Percentiles rank a stretch among this genome's conserved stretches.
Evolutionary conservation across 2,888 invertebrate genomes (phyloP).

Genomic region (Galerucella nymphaeae): DNA sequence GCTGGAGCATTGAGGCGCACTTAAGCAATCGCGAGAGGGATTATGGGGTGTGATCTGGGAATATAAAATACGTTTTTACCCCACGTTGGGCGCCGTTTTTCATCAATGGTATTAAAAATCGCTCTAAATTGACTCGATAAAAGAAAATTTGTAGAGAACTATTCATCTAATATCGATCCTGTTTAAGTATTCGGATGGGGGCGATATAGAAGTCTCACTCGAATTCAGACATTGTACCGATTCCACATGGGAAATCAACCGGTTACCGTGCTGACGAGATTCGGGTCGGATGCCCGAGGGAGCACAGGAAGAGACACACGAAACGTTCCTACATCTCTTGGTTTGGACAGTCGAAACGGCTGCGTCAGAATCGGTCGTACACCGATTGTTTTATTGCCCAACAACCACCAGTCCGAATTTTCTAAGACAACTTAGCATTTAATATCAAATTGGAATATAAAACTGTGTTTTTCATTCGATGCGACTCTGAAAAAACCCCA

Average conservation of each 20-base stretch:
- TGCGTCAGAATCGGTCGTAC: neutral
- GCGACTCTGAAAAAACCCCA: constrained; percentile 13
- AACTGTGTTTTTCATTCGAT: constrained; percentile 6
- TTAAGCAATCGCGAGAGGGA: constrained; percentile 23
- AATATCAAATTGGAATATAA: no score
- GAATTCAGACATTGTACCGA: constrained; percentile 39
- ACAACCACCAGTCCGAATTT: neutral
- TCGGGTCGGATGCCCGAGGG: constrained; percentile 46
- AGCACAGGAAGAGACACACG: constrained; percentile 35
- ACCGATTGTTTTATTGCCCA: constrained; percentile 2
- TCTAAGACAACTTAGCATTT: no score
- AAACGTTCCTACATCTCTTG: constrained; percentile 36
- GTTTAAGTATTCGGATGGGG: neutral
- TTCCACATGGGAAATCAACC: constrained; percentile 55
- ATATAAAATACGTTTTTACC: neutral
- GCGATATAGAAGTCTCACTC: constrained; percentile 16
- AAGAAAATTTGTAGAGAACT: neutral
- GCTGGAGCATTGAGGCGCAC: constrained; percentile 25
- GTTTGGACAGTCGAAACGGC: constrained; percentile 27
- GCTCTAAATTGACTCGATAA: no score
- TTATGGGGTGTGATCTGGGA: constrained; percentile 1
- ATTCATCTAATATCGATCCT: neutral
- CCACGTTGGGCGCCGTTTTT: no score
- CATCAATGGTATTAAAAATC: no score
- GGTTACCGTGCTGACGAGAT: constrained; percentile 51